Conservation (phyloP, 2,888 invertebrate species). For the Hyposoter dolosus region DNA sequence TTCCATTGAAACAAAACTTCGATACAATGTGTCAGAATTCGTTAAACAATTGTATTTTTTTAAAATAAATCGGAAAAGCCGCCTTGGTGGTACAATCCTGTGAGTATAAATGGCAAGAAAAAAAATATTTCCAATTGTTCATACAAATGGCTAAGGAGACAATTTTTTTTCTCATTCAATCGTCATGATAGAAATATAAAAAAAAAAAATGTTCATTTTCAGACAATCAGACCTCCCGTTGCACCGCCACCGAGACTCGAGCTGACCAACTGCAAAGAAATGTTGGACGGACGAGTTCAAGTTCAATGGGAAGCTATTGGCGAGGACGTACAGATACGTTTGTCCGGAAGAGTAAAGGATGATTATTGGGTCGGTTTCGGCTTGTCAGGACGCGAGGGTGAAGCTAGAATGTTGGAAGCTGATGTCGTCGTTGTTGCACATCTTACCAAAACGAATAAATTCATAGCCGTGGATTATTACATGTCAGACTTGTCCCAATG, state of each 20-base stretch:
- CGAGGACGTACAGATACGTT: constrained; percentile 91
- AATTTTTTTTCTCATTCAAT: not conserved
- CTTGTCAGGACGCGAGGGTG: constrained; percentile 91
- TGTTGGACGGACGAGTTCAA: constrained; percentile 93
- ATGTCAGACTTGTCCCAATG: constrained; percentile 93
- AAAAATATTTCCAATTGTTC: not conserved
- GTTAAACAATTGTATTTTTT: constrained; percentile 37
- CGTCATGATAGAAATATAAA: not conserved
- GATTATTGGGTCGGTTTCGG: constrained; percentile 97
- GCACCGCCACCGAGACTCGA: constrained; percentile 82
- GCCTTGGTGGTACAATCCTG: constrained; percentile 97
- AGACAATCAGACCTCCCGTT: constrained; percentile 92
- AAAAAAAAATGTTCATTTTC: constrained; percentile 78
- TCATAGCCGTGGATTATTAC: constrained; percentile 93
- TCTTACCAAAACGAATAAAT: constrained; percentile 87
- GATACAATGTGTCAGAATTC: not conserved
- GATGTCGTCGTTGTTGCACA: constrained; percentile 94
- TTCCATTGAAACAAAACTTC: not conserved
- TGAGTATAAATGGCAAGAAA: constrained; percentile 87
- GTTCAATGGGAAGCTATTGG: constrained; percentile 94
- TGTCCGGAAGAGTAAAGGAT: constrained; percentile 92
- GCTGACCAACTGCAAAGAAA: constrained; percentile 92
- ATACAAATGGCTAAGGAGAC: not conserved
- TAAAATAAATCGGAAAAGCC: constrained; percentile 87
- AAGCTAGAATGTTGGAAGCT: constrained; percentile 91